phyloP scores from a whole-genome alignment of 2,888 invertebrate species.

The Polydesmus complanatus region DNA sequence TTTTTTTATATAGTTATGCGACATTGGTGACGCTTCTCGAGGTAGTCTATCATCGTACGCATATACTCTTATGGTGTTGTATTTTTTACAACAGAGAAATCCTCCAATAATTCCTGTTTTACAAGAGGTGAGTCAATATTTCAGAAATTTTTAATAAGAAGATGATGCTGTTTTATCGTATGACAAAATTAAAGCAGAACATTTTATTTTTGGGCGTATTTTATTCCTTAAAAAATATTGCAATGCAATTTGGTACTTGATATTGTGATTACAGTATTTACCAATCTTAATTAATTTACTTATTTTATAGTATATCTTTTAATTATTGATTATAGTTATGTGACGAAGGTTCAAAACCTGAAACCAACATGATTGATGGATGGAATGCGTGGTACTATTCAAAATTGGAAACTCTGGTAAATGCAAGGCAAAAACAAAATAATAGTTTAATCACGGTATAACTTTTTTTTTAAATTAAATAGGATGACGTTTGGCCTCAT shows the following conservation, averaged over 20 bases:
- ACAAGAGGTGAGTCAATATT: constrained; percentile 37
- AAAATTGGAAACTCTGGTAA: constrained; percentile 33
- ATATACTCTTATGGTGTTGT: constrained; percentile 43
- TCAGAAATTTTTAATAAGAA: no score
- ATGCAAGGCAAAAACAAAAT: constrained; percentile 17
- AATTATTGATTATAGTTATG: constrained; percentile 19
- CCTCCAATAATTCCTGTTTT: constrained; percentile 45
- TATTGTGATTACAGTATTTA: no score
- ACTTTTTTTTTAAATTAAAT: constrained; percentile 14
- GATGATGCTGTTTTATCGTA: neutral
- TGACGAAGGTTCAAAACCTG: constrained; percentile 24
- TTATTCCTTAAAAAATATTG: no score
- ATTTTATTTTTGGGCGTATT: no score
- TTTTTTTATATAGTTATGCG: constrained; percentile 31
- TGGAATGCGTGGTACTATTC: constrained; percentile 43
- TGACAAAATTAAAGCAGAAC: neutral
- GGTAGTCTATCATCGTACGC: constrained; percentile 48
- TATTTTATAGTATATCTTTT: no score
- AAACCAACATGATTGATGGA: constrained; percentile 34
- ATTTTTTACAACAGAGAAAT: constrained; percentile 41
- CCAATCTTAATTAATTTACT: no score
- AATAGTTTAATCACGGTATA: neutral
- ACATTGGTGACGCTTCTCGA: constrained; percentile 44
- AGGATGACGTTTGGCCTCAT: constrained; percentile 34
- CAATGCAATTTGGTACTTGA: no score